A percentile compares a stretch with the other conserved stretches of the same genome.
Evolutionary conservation across 1,140 invertebrate genomes (phyloP).

Genomic region (Steinernema khuongi): DNA sequence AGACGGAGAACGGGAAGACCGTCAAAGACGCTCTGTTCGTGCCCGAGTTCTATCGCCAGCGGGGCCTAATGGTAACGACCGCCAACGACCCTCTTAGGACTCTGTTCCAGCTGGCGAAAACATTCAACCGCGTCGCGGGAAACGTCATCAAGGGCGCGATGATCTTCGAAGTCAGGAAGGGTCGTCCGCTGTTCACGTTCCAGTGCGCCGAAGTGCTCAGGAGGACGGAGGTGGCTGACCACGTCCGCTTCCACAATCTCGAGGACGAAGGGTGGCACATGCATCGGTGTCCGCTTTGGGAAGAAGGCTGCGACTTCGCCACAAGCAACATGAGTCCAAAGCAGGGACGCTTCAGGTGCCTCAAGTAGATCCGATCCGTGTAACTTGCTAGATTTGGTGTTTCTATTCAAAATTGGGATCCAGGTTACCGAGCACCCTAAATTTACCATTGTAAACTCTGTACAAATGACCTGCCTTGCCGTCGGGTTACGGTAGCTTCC

Average conservation of each 20-base stretch:
- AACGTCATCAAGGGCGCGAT: background rate
- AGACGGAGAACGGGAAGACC: background rate
- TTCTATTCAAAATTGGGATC: no score
- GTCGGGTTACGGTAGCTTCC: no score
- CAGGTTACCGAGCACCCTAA: no score
- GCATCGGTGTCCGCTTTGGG: background rate
- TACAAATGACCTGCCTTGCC: no score
- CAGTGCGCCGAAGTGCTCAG: background rate
- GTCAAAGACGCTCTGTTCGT: constrained; percentile 1
- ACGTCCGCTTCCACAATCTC: background rate
- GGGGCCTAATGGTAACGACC: constrained; percentile 10
- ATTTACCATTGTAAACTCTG: no score
- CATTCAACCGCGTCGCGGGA: background rate
- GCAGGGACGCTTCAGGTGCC: background rate
- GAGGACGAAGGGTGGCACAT: background rate
- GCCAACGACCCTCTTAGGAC: background rate
- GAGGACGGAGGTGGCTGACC: background rate
- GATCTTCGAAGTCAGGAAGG: background rate
- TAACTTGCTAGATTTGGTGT: no score
- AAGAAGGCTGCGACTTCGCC: background rate
- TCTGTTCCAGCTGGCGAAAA: constrained; percentile 13
- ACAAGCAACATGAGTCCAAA: background rate
- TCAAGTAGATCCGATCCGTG: background rate
- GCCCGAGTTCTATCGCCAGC: constrained; percentile 16
- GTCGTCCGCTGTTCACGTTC: background rate